phyloP scores from a whole-genome alignment of 2,797 vertebrate genomes.

The Platyrinchus mystaceus region DNA sequence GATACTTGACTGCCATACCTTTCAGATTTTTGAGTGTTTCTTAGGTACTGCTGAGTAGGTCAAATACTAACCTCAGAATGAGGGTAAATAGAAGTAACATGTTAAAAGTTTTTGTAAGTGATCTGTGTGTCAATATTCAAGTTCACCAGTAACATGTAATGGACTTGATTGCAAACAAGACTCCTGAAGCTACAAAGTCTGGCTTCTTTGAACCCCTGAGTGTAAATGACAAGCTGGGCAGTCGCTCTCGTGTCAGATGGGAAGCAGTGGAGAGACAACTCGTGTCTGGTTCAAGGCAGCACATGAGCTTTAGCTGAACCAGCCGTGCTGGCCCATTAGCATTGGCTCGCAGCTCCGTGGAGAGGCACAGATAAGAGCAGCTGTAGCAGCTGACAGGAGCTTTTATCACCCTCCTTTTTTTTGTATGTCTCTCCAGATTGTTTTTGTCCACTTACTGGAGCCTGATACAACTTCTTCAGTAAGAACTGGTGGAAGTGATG shows the following conservation, averaged over 20 bases:
- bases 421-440: not conserved
- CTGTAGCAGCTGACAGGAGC: constrained; percentile 17
- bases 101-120: not conserved
- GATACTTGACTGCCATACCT: not conserved
- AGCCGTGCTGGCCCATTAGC: not conserved
- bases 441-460: not conserved
- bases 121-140: not conserved
- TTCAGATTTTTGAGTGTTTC: not conserved
- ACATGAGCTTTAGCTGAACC: not conserved
- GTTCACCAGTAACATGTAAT: not conserved
- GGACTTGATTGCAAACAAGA: not conserved
- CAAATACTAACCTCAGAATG: not conserved
- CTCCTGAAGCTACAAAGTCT: not conserved
- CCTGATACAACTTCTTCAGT: not conserved
- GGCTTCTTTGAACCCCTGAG: not conserved
- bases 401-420: not conserved
- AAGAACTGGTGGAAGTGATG: not conserved
- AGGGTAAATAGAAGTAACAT: not conserved
- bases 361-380: not conserved
- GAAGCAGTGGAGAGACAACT: not conserved
- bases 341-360: not conserved
- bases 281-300: not conserved
- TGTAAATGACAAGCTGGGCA: not conserved
- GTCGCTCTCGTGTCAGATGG: not conserved
- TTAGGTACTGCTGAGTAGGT: not conserved